phyloP scores from a whole-genome alignment of 1,140 invertebrate genomes.

The Dinoponera quadriceps region DNA sequence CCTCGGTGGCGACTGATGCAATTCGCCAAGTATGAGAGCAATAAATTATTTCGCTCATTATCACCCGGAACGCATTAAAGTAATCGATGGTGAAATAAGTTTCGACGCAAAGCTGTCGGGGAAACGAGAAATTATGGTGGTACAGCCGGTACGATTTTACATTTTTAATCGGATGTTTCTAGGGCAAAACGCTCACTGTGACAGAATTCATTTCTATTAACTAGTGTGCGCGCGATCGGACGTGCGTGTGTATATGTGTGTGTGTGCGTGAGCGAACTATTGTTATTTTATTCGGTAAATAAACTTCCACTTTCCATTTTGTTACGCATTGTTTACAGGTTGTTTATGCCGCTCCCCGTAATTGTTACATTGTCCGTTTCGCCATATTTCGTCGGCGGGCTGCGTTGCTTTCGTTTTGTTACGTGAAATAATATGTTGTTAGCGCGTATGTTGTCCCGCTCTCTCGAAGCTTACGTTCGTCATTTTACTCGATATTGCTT shows the following conservation, averaged over 20 bases:
- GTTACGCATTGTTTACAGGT: slow-evolving; percentile 4
- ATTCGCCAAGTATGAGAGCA: background rate
- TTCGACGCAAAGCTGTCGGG: background rate
- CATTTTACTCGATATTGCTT: background rate
- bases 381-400: background rate
- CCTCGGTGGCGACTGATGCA: background rate
- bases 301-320: slow-evolving; percentile 11
- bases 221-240: background rate
- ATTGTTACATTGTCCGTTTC: background rate
- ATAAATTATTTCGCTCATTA: slow-evolving; percentile 5
- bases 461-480: background rate
- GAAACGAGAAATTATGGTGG: background rate
- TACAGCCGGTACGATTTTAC: background rate
- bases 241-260: too few relatives aligned
- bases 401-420: background rate
- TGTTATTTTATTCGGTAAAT: background rate
- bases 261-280: background rate
- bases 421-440: background rate
- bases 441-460: too few relatives aligned
- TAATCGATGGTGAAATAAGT: background rate
- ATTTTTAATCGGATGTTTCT: slow-evolving; percentile 1
- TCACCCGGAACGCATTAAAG: background rate
- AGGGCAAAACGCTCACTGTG: background rate
- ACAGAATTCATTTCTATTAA: background rate
- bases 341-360: slow-evolving; percentile 17